Percentiles rank a stretch among this genome's conserved stretches.
Evolutionary conservation across 2,888 invertebrate species (phyloP).

Genomic region (Eubasilissa splendida): DNA sequence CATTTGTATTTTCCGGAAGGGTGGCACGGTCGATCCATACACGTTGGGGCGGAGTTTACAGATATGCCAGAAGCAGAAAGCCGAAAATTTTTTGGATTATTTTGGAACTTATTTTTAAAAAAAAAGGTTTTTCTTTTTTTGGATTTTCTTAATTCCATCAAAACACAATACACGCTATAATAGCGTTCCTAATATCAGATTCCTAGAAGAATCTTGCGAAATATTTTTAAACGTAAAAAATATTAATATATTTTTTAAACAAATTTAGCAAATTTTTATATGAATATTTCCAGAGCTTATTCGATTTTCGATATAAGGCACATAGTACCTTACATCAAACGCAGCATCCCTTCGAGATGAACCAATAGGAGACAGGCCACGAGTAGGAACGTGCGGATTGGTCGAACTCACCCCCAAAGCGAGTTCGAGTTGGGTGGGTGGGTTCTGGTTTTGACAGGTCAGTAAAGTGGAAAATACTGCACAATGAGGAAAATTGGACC

Average conservation of each 20-base stretch:
- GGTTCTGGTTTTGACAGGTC: constrained; percentile 45
- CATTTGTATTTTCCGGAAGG: constrained; percentile 27
- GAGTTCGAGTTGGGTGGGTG: not conserved
- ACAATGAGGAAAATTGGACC: constrained; percentile 32
- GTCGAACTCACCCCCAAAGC: constrained; percentile 11
- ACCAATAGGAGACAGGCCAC: constrained; percentile 25
- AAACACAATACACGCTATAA: too few relatives aligned
- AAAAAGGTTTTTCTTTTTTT: too few relatives aligned
- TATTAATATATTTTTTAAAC: not conserved
- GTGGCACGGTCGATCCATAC: constrained; percentile 39
- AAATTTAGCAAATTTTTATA: not conserved
- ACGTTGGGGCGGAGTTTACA: constrained; percentile 18
- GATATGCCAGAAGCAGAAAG: not conserved
- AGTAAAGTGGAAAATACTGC: constrained; percentile 25
- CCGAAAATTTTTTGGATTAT: not conserved
- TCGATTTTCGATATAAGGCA: not conserved
- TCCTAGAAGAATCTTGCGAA: too few relatives aligned
- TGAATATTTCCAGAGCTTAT: not conserved
- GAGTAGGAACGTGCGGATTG: constrained; percentile 19
- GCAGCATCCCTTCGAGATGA: not conserved
- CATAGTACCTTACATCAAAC: not conserved
- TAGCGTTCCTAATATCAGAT: too few relatives aligned
- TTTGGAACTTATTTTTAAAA: not conserved
- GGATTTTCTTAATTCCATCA: too few relatives aligned
- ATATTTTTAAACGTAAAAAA: not conserved